Evolutionary conservation across 2,888 invertebrate genomes (phyloP).

Genomic region (Cosmorhoe ocellata): DNA sequence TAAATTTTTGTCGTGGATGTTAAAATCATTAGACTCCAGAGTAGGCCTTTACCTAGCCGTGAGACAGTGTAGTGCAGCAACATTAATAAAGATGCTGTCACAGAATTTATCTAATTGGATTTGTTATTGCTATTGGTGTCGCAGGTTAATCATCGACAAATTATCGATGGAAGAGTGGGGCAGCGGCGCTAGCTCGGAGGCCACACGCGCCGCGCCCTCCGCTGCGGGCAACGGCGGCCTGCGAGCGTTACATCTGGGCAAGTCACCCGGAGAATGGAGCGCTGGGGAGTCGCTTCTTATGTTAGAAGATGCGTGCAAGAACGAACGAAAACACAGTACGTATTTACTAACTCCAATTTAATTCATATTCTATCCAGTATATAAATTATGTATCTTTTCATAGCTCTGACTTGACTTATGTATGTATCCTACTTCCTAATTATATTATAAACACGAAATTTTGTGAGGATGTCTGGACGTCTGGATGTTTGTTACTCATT

Average conservation of each 20-base stretch:
- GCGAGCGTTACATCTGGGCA: conserved; percentile 66
- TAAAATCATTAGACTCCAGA: too few relatives aligned
- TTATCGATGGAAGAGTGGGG: conserved; percentile 64
- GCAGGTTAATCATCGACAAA: conserved; percentile 77
- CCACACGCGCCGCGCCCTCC: conserved; percentile 35
- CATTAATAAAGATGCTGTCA: not conserved
- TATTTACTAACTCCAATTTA: conserved; percentile 14
- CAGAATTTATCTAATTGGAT: conserved; percentile 18
- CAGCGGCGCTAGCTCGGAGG: conserved; percentile 47
- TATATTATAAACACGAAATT: too few relatives aligned
- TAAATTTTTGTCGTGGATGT: too few relatives aligned
- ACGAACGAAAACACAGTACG: conserved; percentile 73
- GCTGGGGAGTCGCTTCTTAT: conserved; percentile 75
- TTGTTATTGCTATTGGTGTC: conserved; percentile 19
- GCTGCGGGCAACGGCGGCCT: conserved; percentile 34
- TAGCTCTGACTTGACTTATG: too few relatives aligned
- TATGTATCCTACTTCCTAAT: too few relatives aligned
- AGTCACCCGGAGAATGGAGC: conserved; percentile 77
- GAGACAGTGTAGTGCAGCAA: too few relatives aligned
- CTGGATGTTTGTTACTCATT: too few relatives aligned
- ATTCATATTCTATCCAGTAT: too few relatives aligned
- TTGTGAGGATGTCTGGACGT: too few relatives aligned
- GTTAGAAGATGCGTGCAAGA: conserved; percentile 77
- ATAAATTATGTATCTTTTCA: too few relatives aligned
- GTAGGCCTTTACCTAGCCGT: too few relatives aligned